Evolutionary conservation across 2,113 vertebrate genomes (phyloP), one percentile per base, ranked within the genome.

Genomic region (Chaetodon trifascialis): DNA sequence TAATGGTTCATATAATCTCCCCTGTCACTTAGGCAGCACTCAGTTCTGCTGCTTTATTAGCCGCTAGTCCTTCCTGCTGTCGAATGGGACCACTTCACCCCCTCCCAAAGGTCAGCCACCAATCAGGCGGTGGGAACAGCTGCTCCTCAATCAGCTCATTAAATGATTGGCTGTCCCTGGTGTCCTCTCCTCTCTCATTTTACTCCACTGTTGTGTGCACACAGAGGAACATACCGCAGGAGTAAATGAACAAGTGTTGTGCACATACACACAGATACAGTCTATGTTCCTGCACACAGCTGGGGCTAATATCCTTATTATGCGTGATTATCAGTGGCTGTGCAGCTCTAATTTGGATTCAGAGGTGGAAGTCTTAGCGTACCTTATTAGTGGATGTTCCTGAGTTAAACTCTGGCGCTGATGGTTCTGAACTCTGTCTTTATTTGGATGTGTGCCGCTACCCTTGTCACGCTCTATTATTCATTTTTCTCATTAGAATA

Each of bases 91-190:
- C 68, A 73, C 64, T 86, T 89, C 55, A 82, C 38, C 73, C 71
- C 73, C 71, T 75, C 82, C 52, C 64, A 77, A 85, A 88, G 86
- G 91, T 93, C 87, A 91, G 85, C 76, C 49, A 63, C 85, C 71
- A 91, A 81, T 90, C 83, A 87, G 74, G 58, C 47, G n/a, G 42
- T 11, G 58, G 75, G 73, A 82, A 67, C 87, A 80, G 87, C 85
- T 85, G 73, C 86, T 86, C 59, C 76, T 82, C 73, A 86, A 64
- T 89, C 85, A 86, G 66, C 68, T 89, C 84, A 87, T 89, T 91
- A 84, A 85, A 85, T 87, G 84, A 94, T 90, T 92, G 86, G 86
- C 71, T 80, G 62, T 91, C 73, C 77, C 81, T 47, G 44, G 55
- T 16, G 52, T 72, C 70, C 74, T 62, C 46, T 87, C 47, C 58